A percentile compares a stretch with the other conserved stretches of the same genome.
phyloP scores from a whole-genome alignment of 2,113 vertebrate species.

The Bolborhynchus lineola region DNA sequence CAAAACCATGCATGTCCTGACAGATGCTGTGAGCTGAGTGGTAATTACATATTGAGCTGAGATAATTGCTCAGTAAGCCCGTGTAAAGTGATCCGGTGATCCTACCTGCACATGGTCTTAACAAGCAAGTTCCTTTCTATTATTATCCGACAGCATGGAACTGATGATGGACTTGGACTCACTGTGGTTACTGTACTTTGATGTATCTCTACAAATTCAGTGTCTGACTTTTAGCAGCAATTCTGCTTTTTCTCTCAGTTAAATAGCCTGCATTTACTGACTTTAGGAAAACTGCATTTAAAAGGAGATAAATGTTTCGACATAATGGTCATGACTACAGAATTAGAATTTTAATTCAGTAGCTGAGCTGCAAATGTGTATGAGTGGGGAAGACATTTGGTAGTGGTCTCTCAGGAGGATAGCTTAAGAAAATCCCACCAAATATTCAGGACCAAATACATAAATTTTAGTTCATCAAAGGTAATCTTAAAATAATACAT shows the following conservation, averaged over 20 bases:
- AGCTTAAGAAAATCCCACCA: background rate
- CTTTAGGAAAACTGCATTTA: background rate
- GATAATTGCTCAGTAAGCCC: background rate
- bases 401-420: background rate
- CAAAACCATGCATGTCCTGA: background rate
- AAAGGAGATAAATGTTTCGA: background rate
- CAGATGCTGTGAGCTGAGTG: background rate
- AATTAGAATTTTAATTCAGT: background rate
- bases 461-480: background rate
- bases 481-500: background rate
- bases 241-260: background rate
- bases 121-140: background rate
- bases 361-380: background rate
- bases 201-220: background rate
- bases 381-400: background rate
- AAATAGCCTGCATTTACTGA: background rate
- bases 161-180: background rate
- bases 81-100: background rate
- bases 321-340: background rate
- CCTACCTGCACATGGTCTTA: background rate
- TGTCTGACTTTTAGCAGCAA: background rate
- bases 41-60: background rate
- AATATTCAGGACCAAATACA: background rate
- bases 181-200: background rate
- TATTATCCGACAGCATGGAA: background rate